These are phyloP conservation scores for Ranitomeya variabilis DNA, from an alignment of 2,113 vertebrate genomes.

Conservation along the genomic window DNA sequence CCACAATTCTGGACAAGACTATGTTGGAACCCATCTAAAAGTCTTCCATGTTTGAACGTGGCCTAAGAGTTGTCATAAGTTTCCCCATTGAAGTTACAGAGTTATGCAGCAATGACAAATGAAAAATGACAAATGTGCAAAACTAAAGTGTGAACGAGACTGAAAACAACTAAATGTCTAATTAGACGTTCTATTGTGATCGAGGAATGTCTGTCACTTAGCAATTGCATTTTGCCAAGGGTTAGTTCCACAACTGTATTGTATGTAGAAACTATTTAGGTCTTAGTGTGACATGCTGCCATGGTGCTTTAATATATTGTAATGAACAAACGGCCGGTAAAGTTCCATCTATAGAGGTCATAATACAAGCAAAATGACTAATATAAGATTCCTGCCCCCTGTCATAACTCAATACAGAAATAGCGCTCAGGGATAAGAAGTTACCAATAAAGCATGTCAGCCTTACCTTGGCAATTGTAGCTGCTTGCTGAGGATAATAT, in stretches of 20 bases:
- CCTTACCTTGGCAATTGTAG: slow-evolving; percentile 79
- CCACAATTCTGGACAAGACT: no score
- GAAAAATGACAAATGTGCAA: background rate
- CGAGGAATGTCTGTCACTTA: background rate
- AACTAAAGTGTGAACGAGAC: background rate
- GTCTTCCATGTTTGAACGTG: no score
- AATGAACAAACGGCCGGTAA: background rate
- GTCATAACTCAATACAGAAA: no score
- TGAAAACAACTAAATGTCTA: background rate
- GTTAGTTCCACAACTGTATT: background rate
- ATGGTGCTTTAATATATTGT: background rate
- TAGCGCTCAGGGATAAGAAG: background rate
- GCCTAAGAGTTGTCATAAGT: background rate
- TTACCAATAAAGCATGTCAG: background rate
- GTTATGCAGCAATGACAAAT: no score
- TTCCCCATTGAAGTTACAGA: background rate
- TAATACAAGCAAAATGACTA: background rate
- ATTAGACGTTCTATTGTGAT: background rate
- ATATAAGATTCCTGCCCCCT: background rate
- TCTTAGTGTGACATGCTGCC: background rate
- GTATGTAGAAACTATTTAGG: background rate
- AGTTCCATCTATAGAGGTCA: background rate
- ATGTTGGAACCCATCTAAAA: no score
- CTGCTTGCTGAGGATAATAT: slow-evolving; percentile 90
- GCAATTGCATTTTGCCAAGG: background rate